A percentile compares a stretch with the other conserved stretches of the same genome.
These are phyloP conservation scores for Sialia sialis DNA, from an alignment of 2,113 vertebrate genomes.

Conservation along the genomic window DNA sequence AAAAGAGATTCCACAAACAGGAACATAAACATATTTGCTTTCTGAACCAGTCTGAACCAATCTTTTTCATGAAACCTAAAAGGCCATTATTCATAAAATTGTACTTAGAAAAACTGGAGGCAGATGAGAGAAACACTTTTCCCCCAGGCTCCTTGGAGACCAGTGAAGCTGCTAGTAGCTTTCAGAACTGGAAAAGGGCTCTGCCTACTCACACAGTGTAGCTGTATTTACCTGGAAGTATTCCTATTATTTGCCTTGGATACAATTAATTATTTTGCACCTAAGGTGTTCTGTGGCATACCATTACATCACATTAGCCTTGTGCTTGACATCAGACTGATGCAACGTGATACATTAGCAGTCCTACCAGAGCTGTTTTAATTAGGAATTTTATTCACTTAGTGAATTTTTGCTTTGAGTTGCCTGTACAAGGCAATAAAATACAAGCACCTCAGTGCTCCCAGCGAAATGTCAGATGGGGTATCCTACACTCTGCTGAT, in stretches of 20 bases:
- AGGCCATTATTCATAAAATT: not conserved
- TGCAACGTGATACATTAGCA: not conserved
- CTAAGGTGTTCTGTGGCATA: not conserved
- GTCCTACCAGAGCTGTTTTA: not conserved
- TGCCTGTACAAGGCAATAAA: not conserved
- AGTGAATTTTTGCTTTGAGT: not conserved
- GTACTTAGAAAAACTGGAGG: not conserved
- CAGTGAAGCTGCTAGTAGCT: slow-evolving; percentile 4
- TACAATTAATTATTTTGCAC: not conserved
- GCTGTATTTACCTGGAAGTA: not conserved
- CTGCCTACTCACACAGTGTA: not conserved
- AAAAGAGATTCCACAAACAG: not conserved
- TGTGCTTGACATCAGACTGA: not conserved
- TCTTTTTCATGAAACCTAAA: not conserved
- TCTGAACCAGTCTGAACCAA: not conserved
- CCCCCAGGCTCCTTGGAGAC: slow-evolving; percentile 30
- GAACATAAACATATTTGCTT: not conserved
- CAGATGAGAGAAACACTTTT: not conserved
- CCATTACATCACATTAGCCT: not conserved
- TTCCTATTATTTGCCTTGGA: not conserved
- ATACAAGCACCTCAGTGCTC: not conserved
- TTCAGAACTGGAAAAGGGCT: not conserved
- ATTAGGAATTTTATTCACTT: not conserved
- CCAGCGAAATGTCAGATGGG: not conserved
- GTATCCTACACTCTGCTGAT: not conserved